Percentiles rank a stretch among this genome's conserved stretches.
Conservation (phyloP, 2,888 invertebrate species). For the Syrista parreyssii region DNA sequence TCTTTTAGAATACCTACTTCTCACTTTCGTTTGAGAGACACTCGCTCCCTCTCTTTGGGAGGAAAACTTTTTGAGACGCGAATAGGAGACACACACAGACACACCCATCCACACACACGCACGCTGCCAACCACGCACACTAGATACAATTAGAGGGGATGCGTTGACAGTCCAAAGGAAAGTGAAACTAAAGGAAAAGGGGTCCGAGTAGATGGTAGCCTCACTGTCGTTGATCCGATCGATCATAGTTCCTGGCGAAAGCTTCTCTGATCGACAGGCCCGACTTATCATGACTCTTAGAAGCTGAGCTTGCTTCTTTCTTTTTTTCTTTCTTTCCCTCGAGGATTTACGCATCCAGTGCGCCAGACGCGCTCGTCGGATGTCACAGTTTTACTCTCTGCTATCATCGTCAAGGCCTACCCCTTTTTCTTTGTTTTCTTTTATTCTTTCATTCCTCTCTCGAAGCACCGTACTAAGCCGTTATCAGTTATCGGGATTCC, state of each 20-base stretch:
- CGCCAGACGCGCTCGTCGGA: background rate
- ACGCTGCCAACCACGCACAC: background rate
- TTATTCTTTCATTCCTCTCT: background rate
- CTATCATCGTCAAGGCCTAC: background rate
- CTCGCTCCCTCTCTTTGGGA: background rate
- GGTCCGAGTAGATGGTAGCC: background rate
- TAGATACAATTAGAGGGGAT: background rate
- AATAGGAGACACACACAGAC: background rate
- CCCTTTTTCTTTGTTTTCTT: background rate
- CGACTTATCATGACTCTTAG: background rate
- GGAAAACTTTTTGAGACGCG: background rate
- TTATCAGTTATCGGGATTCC: background rate
- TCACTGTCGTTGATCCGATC: background rate
- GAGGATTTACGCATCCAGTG: background rate
- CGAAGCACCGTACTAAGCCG: background rate
- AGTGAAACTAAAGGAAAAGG: background rate
- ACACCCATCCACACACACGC: background rate
- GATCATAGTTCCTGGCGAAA: background rate
- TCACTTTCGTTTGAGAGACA: background rate
- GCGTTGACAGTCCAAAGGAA: background rate
- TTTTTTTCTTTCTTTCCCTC: background rate
- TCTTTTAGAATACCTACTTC: slow-evolving; percentile 2
- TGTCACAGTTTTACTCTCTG: background rate
- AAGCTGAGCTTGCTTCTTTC: background rate
- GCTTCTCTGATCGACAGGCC: background rate